These are phyloP conservation scores for Melanocharis versteri DNA, from an alignment of 2,113 vertebrate genomes.

Conservation along the genomic window DNA sequence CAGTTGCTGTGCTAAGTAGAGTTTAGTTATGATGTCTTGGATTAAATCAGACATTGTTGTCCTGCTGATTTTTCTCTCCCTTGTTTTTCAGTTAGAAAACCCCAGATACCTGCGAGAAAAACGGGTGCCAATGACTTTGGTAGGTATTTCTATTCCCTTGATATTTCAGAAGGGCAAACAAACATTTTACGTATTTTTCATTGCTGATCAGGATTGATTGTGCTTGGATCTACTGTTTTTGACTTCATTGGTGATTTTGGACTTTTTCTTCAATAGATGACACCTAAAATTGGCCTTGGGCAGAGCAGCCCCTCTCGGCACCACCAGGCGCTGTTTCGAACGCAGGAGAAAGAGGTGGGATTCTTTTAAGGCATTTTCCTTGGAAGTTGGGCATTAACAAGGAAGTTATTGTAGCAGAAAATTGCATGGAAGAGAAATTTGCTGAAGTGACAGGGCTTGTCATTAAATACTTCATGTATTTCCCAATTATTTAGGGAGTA, in stretches of 20 bases:
- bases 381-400: neutral
- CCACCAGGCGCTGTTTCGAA: constrained; percentile 49
- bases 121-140: constrained; percentile 79
- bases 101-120: constrained; percentile 89
- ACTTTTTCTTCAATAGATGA: constrained; percentile 67
- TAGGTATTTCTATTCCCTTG: constrained; percentile 68
- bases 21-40: neutral
- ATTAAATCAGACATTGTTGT: neutral
- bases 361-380: neutral
- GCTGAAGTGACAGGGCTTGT: neutral
- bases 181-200: neutral
- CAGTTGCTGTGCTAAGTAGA: fast-evolving
- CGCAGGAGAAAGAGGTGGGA: constrained; percentile 78
- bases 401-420: neutral
- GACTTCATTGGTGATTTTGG: neutral
- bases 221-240: neutral
- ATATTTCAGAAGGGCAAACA: neutral
- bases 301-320: constrained; percentile 68
- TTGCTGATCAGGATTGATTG: neutral
- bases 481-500: neutral
- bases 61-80: neutral
- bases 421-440: neutral
- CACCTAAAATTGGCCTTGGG: constrained; percentile 70
- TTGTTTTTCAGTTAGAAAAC: constrained; percentile 87
- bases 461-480: neutral